Conservation (phyloP, 2,888 invertebrate species). For the Mystacides longicornis region DNA sequence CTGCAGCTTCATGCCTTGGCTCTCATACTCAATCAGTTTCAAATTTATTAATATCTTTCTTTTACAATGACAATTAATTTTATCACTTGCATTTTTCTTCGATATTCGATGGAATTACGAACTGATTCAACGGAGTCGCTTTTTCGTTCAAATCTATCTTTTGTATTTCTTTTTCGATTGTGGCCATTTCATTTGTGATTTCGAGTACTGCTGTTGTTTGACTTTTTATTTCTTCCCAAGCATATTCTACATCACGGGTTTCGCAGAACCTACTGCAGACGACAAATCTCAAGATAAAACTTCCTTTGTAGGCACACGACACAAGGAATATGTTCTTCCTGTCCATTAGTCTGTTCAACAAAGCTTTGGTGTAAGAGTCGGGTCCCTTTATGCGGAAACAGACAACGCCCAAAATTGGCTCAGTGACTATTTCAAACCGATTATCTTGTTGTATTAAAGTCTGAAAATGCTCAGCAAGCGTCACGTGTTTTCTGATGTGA, state of each 20-base stretch:
- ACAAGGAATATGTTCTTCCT: conserved; percentile 76
- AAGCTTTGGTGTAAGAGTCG: conserved; percentile 58
- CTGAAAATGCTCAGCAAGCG: conserved; percentile 72
- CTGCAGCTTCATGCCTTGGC: no score
- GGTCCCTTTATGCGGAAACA: conserved; percentile 80
- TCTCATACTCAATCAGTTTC: no score
- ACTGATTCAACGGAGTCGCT: conserved; percentile 13
- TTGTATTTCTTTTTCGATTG: conserved; percentile 10
- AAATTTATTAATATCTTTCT: no score
- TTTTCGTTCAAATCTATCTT: conserved; percentile 20
- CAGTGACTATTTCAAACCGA: conserved; percentile 70
- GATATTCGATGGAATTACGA: conserved; percentile 12
- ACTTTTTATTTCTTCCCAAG: conserved; percentile 59
- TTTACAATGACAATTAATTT: no score
- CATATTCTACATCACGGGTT: conserved; percentile 64
- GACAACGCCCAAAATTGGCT: conserved; percentile 72
- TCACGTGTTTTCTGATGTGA: conserved; percentile 67
- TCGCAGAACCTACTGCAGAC: conserved; percentile 69
- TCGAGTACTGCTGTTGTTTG: conserved; percentile 32
- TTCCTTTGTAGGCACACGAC: conserved; percentile 61
- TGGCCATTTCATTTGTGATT: conserved; percentile 5
- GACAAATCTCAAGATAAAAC: conserved; percentile 71
- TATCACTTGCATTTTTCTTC: conserved; percentile 23
- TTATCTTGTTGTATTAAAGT: conserved; percentile 59
- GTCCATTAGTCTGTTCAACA: conserved; percentile 65